Evolutionary conservation across 2,797 vertebrate species (phyloP).

Genomic region (Prunella strophiata): DNA sequence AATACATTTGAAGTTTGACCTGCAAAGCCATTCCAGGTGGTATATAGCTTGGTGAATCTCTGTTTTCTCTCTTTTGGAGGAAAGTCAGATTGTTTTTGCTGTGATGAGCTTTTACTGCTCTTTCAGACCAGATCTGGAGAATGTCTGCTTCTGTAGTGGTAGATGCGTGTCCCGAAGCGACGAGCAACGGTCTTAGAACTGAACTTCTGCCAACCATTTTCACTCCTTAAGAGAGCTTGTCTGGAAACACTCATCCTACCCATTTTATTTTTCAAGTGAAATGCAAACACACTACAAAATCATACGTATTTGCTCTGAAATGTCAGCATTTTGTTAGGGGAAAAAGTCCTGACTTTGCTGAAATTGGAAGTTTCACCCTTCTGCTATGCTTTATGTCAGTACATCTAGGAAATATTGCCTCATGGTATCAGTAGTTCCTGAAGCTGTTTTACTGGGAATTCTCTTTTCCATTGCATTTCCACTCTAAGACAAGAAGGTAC

Average conservation of each 20-base stretch:
- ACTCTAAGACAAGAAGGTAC: background rate
- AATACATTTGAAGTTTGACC: slow-evolving; percentile 8
- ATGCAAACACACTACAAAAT: background rate
- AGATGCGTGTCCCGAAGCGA: background rate
- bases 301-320: background rate
- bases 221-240: background rate
- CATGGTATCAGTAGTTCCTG: background rate
- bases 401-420: background rate
- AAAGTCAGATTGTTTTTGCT: slow-evolving; percentile 15
- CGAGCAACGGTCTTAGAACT: background rate
- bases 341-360: background rate
- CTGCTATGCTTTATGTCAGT: background rate
- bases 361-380: background rate
- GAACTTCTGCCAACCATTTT: slow-evolving; percentile 32
- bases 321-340: background rate
- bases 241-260: slow-evolving; percentile 7
- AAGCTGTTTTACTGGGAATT: background rate
- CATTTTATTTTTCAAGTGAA: background rate
- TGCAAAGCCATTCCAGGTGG: slow-evolving; percentile 20
- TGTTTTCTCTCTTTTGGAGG: background rate
- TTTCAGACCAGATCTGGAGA: slow-evolving; percentile 30
- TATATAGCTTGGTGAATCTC: background rate
- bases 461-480: background rate
- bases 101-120: slow-evolving; percentile 39
- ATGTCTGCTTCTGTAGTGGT: slow-evolving; percentile 37